A percentile compares a stretch with the other conserved stretches of the same genome.
phyloP scores from a whole-genome alignment of 2,888 invertebrate species.

The Melolontha melolontha region DNA sequence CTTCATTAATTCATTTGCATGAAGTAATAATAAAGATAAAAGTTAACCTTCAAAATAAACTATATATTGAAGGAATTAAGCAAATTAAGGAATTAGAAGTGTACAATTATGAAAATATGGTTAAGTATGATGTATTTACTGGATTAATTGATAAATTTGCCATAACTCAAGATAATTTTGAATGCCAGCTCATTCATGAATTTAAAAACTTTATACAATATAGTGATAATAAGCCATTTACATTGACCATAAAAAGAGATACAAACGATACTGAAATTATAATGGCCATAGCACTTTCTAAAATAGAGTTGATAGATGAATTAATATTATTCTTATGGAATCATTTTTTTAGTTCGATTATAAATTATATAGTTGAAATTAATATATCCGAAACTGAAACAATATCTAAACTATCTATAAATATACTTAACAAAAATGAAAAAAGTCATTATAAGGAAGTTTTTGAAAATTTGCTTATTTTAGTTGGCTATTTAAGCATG shows the following conservation, averaged over 20 bases:
- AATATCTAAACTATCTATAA: constrained; percentile 54
- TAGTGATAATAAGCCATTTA: constrained; percentile 46
- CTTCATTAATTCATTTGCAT: constrained; percentile 63
- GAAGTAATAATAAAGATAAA: constrained; percentile 61
- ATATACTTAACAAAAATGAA: constrained; percentile 62
- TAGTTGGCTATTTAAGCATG: constrained; percentile 71
- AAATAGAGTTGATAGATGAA: constrained; percentile 65
- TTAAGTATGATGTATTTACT: constrained; percentile 34
- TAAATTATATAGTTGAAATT: constrained; percentile 67
- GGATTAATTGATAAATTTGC: constrained; percentile 16
- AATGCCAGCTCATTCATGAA: constrained; percentile 65
- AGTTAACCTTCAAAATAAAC: constrained; percentile 55
- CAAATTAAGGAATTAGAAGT: constrained; percentile 67
- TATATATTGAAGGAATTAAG: constrained; percentile 67
- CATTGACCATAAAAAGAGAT: constrained; percentile 62
- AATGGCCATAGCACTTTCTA: constrained; percentile 55
- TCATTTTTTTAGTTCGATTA: constrained; percentile 71
- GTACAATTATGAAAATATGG: constrained; percentile 63
- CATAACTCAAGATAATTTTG: constrained; percentile 56
- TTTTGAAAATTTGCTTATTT: constrained; percentile 68
- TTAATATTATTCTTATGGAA: constrained; percentile 72
- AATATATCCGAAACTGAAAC: constrained; percentile 62
- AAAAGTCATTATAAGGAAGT: constrained; percentile 69
- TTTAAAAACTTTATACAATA: constrained; percentile 69
- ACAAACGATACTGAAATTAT: constrained; percentile 65